Base-by-base conservation (phyloP, 2,113 vertebrate species). In the Meles meles region DNA sequence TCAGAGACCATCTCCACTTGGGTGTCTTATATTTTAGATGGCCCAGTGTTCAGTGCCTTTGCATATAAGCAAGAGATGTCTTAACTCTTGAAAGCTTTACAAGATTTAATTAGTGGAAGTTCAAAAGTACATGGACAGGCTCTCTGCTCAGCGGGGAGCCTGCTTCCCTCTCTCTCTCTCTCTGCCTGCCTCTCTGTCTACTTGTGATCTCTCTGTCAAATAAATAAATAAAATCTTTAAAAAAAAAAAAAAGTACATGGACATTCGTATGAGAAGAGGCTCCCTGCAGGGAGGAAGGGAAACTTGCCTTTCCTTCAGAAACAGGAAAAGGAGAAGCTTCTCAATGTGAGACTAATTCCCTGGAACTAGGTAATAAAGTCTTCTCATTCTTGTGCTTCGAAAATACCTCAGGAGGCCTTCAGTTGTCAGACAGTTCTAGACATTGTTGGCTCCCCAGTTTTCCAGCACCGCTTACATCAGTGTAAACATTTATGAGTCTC, bases 261-360 rank as follows among this genome's bases (percentile, higher is more conserved):
- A 93, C 21, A 71, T 6, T 94, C 37, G 1, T 31, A 42, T 72
- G 88, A 93, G 44, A 69, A 97, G 59, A 52, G 77, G 44, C n/a
- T 84, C 76, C 47, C 6, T 52, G 42, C 10, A 63, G 9, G 39
- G 34, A 93, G 31, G 85, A n/a, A 96, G 42, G 15, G 5, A 37
- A 6, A 10, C 8, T 23, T 88, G 17, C 18, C 44, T 44, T 96
- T 85, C 71, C 34, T 93, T 77, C 20, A 61, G 90, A 96, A 96
- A 93, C n/a, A 88, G 74, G 83, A 87, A 97, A 65, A 23, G 47
- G 59, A 71, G 90, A 92, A 55, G 86, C 67, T 91, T 84, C 27
- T 34, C 21, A 83, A 55, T 2, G 23, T 90, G 94, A 49, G 55
- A 96, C 92, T 47, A 34, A 74, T 72, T 77, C 94, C 96, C 95